These are phyloP conservation scores for Cryptops parisi DNA, from an alignment of 2,888 invertebrate species.

Conservation along the genomic window DNA sequence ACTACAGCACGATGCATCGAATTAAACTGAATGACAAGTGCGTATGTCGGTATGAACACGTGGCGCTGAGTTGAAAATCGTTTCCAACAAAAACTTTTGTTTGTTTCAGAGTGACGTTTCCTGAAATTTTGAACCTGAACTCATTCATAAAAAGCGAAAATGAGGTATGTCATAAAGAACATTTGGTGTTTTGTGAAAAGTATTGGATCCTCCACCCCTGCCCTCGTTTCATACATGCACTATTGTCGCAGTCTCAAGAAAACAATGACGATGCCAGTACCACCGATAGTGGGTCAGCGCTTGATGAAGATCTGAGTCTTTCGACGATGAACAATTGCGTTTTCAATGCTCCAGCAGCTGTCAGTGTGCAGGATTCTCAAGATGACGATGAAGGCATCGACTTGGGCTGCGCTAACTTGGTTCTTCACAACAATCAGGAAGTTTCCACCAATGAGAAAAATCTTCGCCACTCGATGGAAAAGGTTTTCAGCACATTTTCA, in stretches of 20 bases:
- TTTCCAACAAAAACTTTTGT: conserved; percentile 11
- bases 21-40: conserved; percentile 77
- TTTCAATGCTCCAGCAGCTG: conserved; percentile 11
- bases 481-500: too few relatives aligned
- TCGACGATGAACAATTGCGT: conserved; percentile 15
- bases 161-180: conserved; percentile 10
- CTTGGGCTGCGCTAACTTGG: conserved; percentile 21
- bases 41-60: conserved; percentile 25
- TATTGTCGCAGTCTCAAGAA: background rate
- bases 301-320: conserved; percentile 44
- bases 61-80: background rate
- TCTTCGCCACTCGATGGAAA: conserved; percentile 25
- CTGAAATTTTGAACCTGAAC: conserved; percentile 62
- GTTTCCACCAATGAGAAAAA: conserved; percentile 29
- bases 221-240: too few relatives aligned
- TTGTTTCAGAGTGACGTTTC: conserved; percentile 57
- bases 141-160: conserved; percentile 41
- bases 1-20: conserved; percentile 64
- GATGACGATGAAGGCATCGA: conserved; percentile 50
- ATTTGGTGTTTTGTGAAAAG: background rate
- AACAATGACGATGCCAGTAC: conserved; percentile 47
- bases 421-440: conserved; percentile 31
- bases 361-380: conserved; percentile 25
- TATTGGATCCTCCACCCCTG: background rate
- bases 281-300: conserved; percentile 51